Evolutionary conservation across 2,113 vertebrate genomes (phyloP).

Genomic region (Hylia prasina): DNA sequence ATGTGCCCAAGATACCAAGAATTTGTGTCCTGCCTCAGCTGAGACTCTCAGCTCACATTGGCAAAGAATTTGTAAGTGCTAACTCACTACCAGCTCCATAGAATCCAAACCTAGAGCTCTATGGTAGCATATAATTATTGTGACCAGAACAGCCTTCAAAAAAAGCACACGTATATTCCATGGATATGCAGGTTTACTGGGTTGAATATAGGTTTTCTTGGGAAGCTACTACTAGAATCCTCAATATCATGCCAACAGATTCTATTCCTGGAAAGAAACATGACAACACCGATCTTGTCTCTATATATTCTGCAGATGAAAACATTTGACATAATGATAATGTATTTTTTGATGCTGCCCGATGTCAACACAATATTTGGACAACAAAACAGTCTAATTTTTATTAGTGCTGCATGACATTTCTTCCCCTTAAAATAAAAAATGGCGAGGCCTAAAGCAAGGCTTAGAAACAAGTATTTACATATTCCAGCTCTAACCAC

Average conservation of each 20-base stretch:
- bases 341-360: background rate
- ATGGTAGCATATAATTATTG: background rate
- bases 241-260: background rate
- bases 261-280: background rate
- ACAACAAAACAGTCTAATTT: background rate
- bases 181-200: background rate
- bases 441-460: background rate
- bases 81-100: background rate
- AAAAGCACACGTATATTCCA: background rate
- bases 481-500: slow-evolving; percentile 12
- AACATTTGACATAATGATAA: background rate
- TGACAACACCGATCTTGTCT: background rate
- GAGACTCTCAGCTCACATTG: background rate
- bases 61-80: background rate
- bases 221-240: background rate
- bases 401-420: background rate
- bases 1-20: background rate
- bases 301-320: background rate
- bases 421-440: background rate
- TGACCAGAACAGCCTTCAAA: background rate
- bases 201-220: background rate
- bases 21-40: background rate
- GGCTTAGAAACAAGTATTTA: background rate
- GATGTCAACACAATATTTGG: background rate
- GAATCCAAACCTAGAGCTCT: background rate